These are phyloP conservation scores for Philotrypesis tridentata DNA, from an alignment of 1,140 invertebrate genomes.

Conservation along the genomic window DNA sequence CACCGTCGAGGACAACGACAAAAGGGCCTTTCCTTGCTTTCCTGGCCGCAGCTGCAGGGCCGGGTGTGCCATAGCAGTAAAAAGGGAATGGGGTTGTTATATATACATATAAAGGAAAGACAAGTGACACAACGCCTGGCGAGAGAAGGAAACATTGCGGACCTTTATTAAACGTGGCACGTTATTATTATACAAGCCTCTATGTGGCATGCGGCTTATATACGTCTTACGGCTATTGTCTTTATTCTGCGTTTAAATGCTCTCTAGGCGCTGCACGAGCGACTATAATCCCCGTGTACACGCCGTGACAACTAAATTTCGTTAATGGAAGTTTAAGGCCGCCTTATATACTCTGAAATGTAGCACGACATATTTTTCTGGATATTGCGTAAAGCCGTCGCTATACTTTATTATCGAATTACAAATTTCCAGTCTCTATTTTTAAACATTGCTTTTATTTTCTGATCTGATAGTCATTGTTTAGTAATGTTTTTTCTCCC, in stretches of 20 bases:
- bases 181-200: constrained; percentile 37
- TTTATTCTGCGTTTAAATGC: background rate
- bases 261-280: background rate
- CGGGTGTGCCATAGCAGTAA: background rate
- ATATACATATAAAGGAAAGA: background rate
- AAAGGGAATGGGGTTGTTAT: background rate
- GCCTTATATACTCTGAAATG: background rate
- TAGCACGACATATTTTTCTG: background rate
- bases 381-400: background rate
- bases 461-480: too few relatives aligned
- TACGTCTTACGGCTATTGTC: constrained; percentile 7
- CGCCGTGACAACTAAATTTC: background rate
- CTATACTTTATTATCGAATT: too few relatives aligned
- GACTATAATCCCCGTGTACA: background rate
- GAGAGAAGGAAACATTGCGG: constrained; percentile 1
- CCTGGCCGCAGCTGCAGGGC: background rate
- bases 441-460: too few relatives aligned
- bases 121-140: constrained; percentile 1
- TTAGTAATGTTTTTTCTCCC: too few relatives aligned
- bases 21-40: constrained; percentile 21
- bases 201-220: constrained; percentile 9
- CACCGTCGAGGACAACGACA: background rate
- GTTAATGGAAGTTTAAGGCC: background rate
- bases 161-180: constrained; percentile 39
- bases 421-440: too few relatives aligned